These are phyloP conservation scores for Caranx melampygus DNA, from an alignment of 2,113 vertebrate genomes.

Conservation along the genomic window DNA sequence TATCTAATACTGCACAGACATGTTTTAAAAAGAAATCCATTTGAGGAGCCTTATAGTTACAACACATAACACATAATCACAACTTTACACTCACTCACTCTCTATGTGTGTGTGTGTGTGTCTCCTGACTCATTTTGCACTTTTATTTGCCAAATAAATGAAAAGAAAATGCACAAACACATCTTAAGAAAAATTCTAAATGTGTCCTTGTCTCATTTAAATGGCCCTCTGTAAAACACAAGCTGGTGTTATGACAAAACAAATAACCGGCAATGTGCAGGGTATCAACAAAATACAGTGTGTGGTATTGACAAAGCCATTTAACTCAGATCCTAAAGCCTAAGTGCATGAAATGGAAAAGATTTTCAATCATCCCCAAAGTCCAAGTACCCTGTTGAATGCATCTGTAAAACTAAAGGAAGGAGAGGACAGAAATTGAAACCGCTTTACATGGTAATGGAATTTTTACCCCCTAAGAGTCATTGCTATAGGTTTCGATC, in stretches of 20 bases:
- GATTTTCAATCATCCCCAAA: conserved; percentile 28
- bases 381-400: conserved; percentile 31
- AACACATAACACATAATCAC: too few species aligned
- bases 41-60: too few species aligned
- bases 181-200: not conserved
- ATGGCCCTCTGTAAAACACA: not conserved
- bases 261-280: not conserved
- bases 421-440: conserved; percentile 32
- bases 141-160: not conserved
- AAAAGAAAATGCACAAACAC: not conserved
- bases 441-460: conserved; percentile 64
- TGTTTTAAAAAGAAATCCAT: too few species aligned
- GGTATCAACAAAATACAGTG: conserved; percentile 13
- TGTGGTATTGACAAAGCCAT: conserved; percentile 27
- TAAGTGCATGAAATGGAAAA: conserved; percentile 27
- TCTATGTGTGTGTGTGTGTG: not conserved
- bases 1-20: too few species aligned
- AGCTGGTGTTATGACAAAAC: not conserved
- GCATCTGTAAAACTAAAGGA: conserved; percentile 40
- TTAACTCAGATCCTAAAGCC: conserved; percentile 18
- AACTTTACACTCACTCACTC: not conserved
- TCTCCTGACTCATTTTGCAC: not conserved
- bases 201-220: not conserved
- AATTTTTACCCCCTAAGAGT: conserved; percentile 56
- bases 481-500: conserved; percentile 43